These are phyloP conservation scores for Sebastes alutus DNA, from an alignment of 2,797 vertebrate species.

Conservation along the genomic window DNA sequence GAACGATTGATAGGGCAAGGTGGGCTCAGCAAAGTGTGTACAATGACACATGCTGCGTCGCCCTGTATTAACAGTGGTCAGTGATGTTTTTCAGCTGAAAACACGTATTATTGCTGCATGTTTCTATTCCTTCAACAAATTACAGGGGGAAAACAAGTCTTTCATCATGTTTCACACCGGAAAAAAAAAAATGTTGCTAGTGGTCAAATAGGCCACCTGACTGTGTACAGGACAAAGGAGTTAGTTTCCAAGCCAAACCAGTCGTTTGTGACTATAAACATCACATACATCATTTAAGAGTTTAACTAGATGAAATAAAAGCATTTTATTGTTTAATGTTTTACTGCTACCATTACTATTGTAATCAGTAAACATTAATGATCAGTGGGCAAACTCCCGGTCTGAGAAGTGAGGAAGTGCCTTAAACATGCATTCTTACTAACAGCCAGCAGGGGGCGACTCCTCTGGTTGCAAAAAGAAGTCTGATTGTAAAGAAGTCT, in stretches of 20 bases:
- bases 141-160: not conserved
- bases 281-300: not conserved
- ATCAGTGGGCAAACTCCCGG: not conserved
- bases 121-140: not conserved
- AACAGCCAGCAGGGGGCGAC: not conserved
- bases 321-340: not conserved
- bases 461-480: not conserved
- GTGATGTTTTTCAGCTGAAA: conserved; percentile 13
- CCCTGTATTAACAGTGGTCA: conserved; percentile 4
- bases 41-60: conserved; percentile 43
- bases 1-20: conserved; percentile 61
- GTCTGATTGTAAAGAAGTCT: not conserved
- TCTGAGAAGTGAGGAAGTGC: not conserved
- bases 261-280: not conserved
- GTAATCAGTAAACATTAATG: not conserved
- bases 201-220: not conserved
- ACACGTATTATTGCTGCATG: not conserved
- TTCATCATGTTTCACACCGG: not conserved
- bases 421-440: not conserved
- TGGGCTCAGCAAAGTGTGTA: conserved; percentile 43
- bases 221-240: not conserved
- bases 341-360: not conserved
- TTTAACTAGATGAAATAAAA: not conserved
- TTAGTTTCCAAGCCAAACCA: not conserved
- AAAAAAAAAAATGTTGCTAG: not conserved